A percentile compares a stretch with the other conserved stretches of the same genome.
phyloP scores from a whole-genome alignment of 1,140 invertebrate genomes.

The Dinothrombium tinctorium region DNA sequence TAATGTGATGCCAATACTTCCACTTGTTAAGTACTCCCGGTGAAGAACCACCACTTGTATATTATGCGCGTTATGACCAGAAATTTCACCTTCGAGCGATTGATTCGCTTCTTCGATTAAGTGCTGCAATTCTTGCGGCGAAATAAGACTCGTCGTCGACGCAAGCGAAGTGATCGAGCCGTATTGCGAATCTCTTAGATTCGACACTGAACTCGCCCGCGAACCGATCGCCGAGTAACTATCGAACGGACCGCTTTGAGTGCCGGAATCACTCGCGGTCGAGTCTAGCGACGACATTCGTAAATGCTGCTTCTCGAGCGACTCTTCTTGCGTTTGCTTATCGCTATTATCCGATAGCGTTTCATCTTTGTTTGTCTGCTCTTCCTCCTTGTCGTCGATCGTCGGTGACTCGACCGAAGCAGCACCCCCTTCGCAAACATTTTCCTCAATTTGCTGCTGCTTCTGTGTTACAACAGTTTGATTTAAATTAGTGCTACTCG shows the following conservation, averaged over 20 bases:
- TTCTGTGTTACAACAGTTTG: background rate
- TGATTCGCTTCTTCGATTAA: slow-evolving; percentile 36
- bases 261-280: background rate
- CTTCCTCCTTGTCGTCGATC: background rate
- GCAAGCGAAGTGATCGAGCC: slow-evolving; percentile 35
- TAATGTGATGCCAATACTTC: slow-evolving; percentile 58
- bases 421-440: background rate
- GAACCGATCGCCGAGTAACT: background rate
- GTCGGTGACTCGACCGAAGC: background rate
- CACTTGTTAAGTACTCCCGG: slow-evolving; percentile 25
- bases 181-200: slow-evolving; percentile 22
- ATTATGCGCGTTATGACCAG: slow-evolving; percentile 28
- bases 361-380: background rate
- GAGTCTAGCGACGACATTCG: background rate
- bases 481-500: background rate
- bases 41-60: slow-evolving; percentile 34
- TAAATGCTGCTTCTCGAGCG: too few relatives aligned
- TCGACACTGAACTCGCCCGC: background rate
- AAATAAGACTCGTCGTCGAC: slow-evolving; percentile 35
- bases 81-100: slow-evolving; percentile 26
- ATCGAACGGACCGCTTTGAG: background rate
- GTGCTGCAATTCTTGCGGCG: slow-evolving; percentile 34
- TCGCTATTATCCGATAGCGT: too few relatives aligned
- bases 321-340: too few relatives aligned
- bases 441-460: background rate